phyloP scores from a whole-genome alignment of 2,888 invertebrate genomes.

The Tetropium fuscum region DNA sequence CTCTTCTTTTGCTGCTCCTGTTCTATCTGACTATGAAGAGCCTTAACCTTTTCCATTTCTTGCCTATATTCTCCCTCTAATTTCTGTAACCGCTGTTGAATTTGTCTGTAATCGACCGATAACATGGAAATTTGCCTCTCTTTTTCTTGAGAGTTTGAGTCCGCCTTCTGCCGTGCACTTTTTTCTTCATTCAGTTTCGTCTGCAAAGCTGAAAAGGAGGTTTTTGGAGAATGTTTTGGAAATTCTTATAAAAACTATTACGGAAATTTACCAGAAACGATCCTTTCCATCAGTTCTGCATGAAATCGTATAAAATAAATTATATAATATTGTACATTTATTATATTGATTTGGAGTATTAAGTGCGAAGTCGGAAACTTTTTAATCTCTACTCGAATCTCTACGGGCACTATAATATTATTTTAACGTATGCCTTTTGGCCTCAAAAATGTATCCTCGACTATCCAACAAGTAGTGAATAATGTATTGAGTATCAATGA shows the following conservation, averaged over 20 bases:
- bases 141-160: conserved; percentile 89
- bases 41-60: conserved; percentile 87
- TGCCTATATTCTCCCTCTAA: conserved; percentile 92
- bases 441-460: too few relatives aligned
- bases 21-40: conserved; percentile 87
- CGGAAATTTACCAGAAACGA: conserved; percentile 73
- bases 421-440: too few relatives aligned
- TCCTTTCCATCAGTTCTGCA: conserved; percentile 76
- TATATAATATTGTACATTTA: not conserved
- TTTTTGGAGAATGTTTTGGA: not conserved
- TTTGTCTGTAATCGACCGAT: conserved; percentile 94
- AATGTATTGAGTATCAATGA: too few relatives aligned
- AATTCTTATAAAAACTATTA: not conserved
- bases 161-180: conserved; percentile 85
- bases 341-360: not conserved
- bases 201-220: conserved; percentile 79
- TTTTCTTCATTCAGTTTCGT: conserved; percentile 93
- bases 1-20: conserved; percentile 91
- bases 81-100: conserved; percentile 90
- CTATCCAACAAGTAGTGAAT: too few relatives aligned
- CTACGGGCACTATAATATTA: too few relatives aligned
- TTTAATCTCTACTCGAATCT: too few relatives aligned
- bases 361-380: too few relatives aligned
- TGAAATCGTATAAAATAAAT: conserved; percentile 65
- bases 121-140: conserved; percentile 96